Conservation (phyloP, 2,797 vertebrate genomes). For the Alauda arvensis region DNA sequence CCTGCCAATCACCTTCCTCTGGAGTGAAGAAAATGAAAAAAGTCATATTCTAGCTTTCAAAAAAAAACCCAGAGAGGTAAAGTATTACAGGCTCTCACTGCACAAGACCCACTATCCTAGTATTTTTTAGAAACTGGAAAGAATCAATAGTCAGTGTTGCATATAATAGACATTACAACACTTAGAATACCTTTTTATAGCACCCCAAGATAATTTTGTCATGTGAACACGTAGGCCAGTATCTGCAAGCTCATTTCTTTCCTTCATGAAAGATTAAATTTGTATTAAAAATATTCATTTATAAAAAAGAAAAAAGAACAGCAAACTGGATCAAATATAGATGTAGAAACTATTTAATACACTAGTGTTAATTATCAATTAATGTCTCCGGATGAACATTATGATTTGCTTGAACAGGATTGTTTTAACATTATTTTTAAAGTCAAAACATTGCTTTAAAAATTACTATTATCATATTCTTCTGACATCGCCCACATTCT, state of each 20-base stretch:
- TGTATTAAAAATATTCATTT: not conserved
- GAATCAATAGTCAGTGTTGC: not conserved
- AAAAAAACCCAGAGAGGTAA: not conserved
- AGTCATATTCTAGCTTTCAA: not conserved
- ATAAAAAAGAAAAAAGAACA: not conserved
- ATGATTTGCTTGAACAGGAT: not conserved
- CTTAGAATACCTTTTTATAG: not conserved
- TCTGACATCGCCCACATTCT: not conserved
- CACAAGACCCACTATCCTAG: not conserved
- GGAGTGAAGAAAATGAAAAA: not conserved
- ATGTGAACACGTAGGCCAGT: accelerated
- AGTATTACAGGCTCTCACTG: not conserved
- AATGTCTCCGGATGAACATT: not conserved
- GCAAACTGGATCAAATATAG: not conserved
- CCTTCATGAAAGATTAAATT: not conserved
- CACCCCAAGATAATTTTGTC: not conserved
- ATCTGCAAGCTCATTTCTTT: not conserved
- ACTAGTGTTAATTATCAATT: not conserved
- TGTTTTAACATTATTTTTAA: constrained; percentile 3
- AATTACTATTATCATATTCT: not conserved
- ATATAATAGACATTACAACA: not conserved
- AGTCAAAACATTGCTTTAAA: constrained; percentile 28
- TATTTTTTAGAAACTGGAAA: not conserved
- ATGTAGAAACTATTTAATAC: not conserved
- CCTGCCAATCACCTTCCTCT: constrained; percentile 19